Conservation (phyloP, 2,113 vertebrate species). For the Xiphophorus couchianus region DNA sequence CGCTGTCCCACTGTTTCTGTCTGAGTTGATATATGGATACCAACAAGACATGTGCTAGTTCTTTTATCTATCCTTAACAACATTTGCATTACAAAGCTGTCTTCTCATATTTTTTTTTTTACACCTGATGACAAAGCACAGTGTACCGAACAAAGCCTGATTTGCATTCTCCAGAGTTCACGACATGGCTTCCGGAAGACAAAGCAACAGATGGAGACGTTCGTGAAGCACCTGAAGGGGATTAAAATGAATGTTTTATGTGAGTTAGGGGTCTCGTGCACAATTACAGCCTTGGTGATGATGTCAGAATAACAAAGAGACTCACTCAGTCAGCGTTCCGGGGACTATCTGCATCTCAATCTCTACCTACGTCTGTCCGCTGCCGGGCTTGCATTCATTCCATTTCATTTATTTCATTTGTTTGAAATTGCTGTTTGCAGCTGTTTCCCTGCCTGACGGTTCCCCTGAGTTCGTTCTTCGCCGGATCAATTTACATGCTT, state of each 20-base stretch:
- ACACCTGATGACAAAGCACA: neutral
- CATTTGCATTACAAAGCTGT: neutral
- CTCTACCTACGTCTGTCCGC: neutral
- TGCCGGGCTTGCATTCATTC: neutral
- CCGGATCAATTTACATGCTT: neutral
- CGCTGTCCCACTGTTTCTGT: conserved; percentile 1
- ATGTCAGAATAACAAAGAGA: conserved; percentile 14
- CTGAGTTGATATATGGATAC: neutral
- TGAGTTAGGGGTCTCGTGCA: conserved; percentile 30
- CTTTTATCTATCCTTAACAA: neutral
- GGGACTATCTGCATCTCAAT: conserved; percentile 15
- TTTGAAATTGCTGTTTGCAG: neutral
- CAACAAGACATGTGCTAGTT: neutral
- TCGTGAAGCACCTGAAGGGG: conserved; percentile 24
- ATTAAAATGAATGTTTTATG: conserved; percentile 44
- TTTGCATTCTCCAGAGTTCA: neutral
- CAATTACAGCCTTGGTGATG: conserved; percentile 30
- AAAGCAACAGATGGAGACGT: conserved; percentile 45
- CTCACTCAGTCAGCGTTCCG: conserved; percentile 51
- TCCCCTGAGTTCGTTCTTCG: neutral
- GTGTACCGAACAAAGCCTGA: neutral
- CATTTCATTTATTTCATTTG: neutral
- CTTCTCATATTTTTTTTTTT: neutral
- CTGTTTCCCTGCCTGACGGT: neutral
- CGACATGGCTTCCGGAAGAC: conserved; percentile 4